A percentile compares a stretch with the other conserved stretches of the same genome.
Conservation (phyloP, 2,113 vertebrate species). For the Ammodytes dubius region DNA sequence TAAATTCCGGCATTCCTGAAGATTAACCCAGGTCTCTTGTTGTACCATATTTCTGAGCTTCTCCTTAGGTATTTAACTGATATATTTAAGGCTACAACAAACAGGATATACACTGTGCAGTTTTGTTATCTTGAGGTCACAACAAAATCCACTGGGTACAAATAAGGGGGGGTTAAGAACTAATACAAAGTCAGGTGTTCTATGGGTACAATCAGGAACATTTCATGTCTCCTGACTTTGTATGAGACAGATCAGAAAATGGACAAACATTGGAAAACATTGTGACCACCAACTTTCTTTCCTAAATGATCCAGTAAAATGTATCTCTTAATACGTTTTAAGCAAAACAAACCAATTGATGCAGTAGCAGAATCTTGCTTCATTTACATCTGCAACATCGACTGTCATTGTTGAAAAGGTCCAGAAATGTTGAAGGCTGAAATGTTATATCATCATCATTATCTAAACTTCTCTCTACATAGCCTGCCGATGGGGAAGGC, state of each 20-base stretch:
- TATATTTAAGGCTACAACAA: conserved; percentile 14
- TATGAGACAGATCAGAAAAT: neutral
- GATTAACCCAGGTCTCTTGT: neutral
- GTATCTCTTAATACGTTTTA: neutral
- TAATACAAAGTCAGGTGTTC: neutral
- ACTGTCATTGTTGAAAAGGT: neutral
- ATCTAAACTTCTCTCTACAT: neutral
- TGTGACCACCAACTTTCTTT: neutral
- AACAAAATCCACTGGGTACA: neutral
- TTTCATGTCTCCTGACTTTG: neutral
- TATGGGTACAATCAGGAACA: neutral
- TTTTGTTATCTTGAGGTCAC: neutral
- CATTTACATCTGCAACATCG: neutral
- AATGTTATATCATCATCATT: conserved; percentile 18
- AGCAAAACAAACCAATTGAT: neutral
- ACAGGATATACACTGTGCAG: neutral
- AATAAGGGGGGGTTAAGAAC: neutral
- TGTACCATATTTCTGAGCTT: neutral
- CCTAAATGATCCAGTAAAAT: neutral
- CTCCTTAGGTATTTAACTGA: neutral
- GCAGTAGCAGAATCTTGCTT: neutral
- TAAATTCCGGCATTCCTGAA: conserved; percentile 25
- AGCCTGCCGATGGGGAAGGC: neutral
- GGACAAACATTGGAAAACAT: neutral
- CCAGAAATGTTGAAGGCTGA: neutral